phyloP scores from a whole-genome alignment of 2,888 invertebrate genomes.

The Parapristionchus giblindavisi region DNA sequence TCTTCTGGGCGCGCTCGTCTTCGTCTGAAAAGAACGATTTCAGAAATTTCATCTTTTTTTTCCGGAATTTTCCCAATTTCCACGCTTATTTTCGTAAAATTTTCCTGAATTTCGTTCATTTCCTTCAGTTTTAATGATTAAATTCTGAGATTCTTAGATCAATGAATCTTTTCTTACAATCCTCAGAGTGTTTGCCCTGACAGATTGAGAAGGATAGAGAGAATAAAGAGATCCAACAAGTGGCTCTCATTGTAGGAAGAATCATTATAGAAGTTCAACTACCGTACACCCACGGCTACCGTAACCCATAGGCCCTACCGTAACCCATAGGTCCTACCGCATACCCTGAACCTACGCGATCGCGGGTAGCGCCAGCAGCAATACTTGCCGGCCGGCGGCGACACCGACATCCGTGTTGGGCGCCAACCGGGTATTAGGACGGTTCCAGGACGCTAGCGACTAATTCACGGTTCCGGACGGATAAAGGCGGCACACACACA shows the following conservation, averaged over 20 bases:
- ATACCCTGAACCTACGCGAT: constrained; percentile 43
- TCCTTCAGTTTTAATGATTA: too few species aligned
- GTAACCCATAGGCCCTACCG: too few species aligned
- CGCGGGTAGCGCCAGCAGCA: constrained; percentile 54
- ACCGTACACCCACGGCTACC: too few species aligned
- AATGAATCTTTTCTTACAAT: not conserved
- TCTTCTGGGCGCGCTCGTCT: constrained; percentile 69
- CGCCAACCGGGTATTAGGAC: too few species aligned
- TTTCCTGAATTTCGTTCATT: not conserved
- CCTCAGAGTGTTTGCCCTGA: not conserved
- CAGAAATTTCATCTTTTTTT: too few species aligned
- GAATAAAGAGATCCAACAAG: too few species aligned
- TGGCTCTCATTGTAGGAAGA: too few species aligned
- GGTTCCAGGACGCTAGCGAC: not conserved
- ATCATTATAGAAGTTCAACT: too few species aligned
- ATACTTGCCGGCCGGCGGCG: constrained; percentile 56
- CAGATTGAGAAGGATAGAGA: too few species aligned
- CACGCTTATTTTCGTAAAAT: too few species aligned
- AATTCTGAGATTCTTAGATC: too few species aligned
- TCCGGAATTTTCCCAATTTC: constrained; percentile 16
- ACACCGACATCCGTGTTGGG: constrained; percentile 49
- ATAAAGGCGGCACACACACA: constrained; percentile 2
- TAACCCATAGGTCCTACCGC: too few species aligned
- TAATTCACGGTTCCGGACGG: constrained; percentile 2
- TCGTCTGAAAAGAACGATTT: constrained; percentile 66